phyloP scores from a whole-genome alignment of 2,888 invertebrate genomes.

The Mythimna albipuncta region DNA sequence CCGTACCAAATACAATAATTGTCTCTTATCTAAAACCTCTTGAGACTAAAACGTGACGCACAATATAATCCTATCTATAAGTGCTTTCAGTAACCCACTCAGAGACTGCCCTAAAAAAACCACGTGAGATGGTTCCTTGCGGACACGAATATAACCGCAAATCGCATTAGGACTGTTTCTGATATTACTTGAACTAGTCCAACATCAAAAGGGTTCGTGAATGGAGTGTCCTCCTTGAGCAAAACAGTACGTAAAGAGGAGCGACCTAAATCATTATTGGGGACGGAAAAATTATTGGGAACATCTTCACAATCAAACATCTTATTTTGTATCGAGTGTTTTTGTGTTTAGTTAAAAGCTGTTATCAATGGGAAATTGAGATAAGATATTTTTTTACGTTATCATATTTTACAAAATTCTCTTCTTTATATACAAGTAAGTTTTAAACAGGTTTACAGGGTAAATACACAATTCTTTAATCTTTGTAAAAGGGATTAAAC shows the following conservation, averaged over 20 bases:
- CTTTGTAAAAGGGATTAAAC: no score
- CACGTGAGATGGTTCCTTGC: slow-evolving; percentile 6
- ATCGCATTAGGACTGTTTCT: slow-evolving; percentile 54
- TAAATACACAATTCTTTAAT: no score
- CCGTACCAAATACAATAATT: slow-evolving; percentile 11
- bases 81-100: slow-evolving; percentile 35
- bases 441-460: no score
- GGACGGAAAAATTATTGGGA: slow-evolving; percentile 43
- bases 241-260: slow-evolving; percentile 52
- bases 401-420: neutral
- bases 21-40: neutral
- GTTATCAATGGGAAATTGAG: neutral
- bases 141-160: slow-evolving; percentile 19
- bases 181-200: slow-evolving; percentile 49
- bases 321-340: slow-evolving; percentile 14
- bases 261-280: slow-evolving; percentile 61
- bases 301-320: slow-evolving; percentile 20
- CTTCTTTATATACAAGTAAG: no score
- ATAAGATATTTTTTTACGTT: neutral
- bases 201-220: slow-evolving; percentile 61
- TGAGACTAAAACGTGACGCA: slow-evolving; percentile 32
- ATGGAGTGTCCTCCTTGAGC: slow-evolving; percentile 52
- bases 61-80: slow-evolving; percentile 24
- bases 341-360: slow-evolving; percentile 11
- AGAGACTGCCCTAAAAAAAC: slow-evolving; percentile 34